Evolutionary conservation across 2,888 invertebrate species (phyloP), one percentile per base, ranked within the genome.

Genomic region (Vannuccia rotundouncinata): DNA sequence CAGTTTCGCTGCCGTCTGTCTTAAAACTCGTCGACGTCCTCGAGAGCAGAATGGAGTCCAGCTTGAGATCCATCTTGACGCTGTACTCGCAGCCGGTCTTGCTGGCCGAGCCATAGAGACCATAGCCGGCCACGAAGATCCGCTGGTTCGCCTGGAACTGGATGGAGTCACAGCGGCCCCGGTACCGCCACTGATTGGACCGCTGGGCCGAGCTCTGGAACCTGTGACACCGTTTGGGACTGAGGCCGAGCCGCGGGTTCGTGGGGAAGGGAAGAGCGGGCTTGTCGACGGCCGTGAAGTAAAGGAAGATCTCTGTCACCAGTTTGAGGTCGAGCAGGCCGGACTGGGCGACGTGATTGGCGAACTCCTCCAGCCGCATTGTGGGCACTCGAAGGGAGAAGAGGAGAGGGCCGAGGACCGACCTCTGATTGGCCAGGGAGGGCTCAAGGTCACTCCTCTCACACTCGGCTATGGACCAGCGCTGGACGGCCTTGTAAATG

Each of bases 191-290:
- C 87, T 97, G 96, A 86, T 96, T 97, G 85, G 94, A 94, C 84
- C 96, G 91, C 88, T 95, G 96, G 1, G 96, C 96, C 85, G 95
- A 95, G 10, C 95, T 95, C 88, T 95, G 95, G 87, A 97, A 97
- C 87, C 96, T 91, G 89, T 95, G 95, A 85, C 95, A 95, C 79
- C 95, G 93, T 92, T 94, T 94, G 83, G 95, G 93, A 89, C 94
- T 94, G 22, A 96, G 90, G 84, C 96, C 96, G 82, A 93, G 91
- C 83, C 97, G 91, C 13, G 93, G 90, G 87, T 93, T 94, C 75
- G 92, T 92, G 2, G 93, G 93, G 87, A 94, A 97, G 81, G 91
- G 91, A 79, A 96, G 89, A 83, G 90, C 90, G 27, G 96, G 95
- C 88, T 95, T 95, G 83, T 91, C 92, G 84, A 92, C 92, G 59